Evolutionary conservation across 2,888 invertebrate species (phyloP), one percentile per base, ranked within the genome.

Genomic region (Microplitis deprimator): DNA sequence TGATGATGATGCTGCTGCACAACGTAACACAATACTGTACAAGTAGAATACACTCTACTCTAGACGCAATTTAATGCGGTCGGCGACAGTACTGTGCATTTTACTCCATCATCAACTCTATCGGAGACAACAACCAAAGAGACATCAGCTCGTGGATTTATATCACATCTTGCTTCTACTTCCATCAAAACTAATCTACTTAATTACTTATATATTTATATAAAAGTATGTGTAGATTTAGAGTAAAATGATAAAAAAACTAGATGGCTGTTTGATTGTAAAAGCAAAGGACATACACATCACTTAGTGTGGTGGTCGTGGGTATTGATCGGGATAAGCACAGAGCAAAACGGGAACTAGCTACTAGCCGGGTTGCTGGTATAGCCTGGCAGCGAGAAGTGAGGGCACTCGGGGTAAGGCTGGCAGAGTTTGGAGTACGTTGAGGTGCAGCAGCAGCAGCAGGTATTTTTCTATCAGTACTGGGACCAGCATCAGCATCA

Each of bases 241-340:
- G 68, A 69, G 40, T 29, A 60, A 71, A 70, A 61, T 41, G 50
- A 73, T 50, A 13, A 13, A 50, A 10, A 50, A 73, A 60, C 40
- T 68, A 61, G 61, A 8, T 17, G 61, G 73, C 61, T 74, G 76
- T 79, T 78, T 79, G 79, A 60, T 77, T 75, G 79, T 79, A 77
- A 82, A 80, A 76, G 79, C 76, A 75, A 76, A 72, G 73, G 73
- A 78, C 75, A 78, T 73, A 79, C 68, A 78, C 77, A 78, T 79
- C 75, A 80, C 77, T 80, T 75, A 79, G 80, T 78, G 77, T 78
- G 75, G 79, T 80, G 77, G 81, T 81, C 71, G 82, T 79, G 79
- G 79, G 83, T 83, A 83, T 83, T 83, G 83, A 83, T 83, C 83
- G 83, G 83, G 80, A 81, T 82, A 82, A 82, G 81, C 79, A 80